A percentile compares a stretch with the other conserved stretches of the same genome.
Evolutionary conservation across 2,888 invertebrate species (phyloP).

Genomic region (Apamea sordens): DNA sequence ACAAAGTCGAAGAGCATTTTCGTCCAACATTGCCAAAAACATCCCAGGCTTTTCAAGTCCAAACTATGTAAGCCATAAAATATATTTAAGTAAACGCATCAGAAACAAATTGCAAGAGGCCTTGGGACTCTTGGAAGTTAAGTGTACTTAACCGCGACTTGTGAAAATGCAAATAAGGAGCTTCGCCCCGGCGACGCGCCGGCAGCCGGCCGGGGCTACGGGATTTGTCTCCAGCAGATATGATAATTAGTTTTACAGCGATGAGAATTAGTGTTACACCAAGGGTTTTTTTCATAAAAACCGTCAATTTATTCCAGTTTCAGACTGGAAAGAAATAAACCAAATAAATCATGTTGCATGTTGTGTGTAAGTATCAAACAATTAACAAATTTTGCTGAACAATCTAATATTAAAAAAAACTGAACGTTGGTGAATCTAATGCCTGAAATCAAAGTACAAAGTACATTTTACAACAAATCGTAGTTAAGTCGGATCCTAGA

Average conservation of each 20-base stretch:
- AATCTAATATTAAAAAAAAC: background rate
- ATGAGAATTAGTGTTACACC: constrained; percentile 47
- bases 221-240: constrained; percentile 72
- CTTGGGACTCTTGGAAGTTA: constrained; percentile 80
- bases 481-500: background rate
- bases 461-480: background rate
- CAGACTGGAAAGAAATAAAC: too few species aligned
- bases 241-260: constrained; percentile 66
- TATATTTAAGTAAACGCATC: constrained; percentile 66
- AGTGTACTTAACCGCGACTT: constrained; percentile 83
- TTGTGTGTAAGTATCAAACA: too few species aligned
- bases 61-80: constrained; percentile 39
- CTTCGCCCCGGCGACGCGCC: constrained; percentile 61
- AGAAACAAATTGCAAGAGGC: constrained; percentile 78
- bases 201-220: constrained; percentile 51
- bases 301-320: background rate
- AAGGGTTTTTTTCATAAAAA: background rate
- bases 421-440: background rate
- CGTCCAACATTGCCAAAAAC: background rate
- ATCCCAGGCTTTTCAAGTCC: background rate
- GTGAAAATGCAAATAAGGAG: constrained; percentile 80
- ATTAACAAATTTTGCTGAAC: background rate
- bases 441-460: background rate
- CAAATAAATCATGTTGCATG: background rate
- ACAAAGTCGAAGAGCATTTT: background rate